These are phyloP conservation scores for Morus bassanus DNA, from an alignment of 2,797 vertebrate genomes.

Conservation along the genomic window DNA sequence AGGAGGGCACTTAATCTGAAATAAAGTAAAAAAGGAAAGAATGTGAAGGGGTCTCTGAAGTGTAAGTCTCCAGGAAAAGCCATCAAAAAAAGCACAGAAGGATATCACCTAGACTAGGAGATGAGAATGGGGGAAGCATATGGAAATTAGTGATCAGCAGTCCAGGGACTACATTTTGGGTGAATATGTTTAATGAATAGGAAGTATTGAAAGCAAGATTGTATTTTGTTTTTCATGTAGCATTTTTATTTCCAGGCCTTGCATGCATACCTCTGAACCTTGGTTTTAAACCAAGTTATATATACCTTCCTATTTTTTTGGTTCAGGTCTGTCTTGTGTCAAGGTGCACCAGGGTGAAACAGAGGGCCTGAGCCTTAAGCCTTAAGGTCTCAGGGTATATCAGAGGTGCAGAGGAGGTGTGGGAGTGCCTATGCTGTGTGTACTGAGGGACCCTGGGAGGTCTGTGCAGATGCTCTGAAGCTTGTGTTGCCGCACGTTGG, in stretches of 20 bases:
- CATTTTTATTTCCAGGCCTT: background rate
- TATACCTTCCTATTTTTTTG: constrained; percentile 10
- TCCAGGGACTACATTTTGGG: background rate
- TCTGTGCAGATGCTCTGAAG: background rate
- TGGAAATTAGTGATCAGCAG: background rate
- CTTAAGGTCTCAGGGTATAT: background rate
- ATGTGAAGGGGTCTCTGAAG: background rate
- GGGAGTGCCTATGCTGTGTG: background rate
- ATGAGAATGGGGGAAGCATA: background rate
- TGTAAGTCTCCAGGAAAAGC: background rate
- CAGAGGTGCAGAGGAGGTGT: background rate
- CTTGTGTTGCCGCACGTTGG: background rate
- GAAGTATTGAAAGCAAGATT: background rate
- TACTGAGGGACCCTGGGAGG: background rate
- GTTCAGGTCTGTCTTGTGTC: background rate
- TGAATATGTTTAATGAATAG: background rate
- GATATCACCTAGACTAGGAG: background rate
- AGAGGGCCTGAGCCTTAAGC: background rate
- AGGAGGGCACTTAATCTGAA: background rate
- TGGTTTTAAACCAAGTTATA: constrained; percentile 22
- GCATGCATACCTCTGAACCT: background rate
- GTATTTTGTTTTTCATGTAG: background rate
- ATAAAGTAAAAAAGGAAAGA: background rate
- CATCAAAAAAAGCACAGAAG: background rate
- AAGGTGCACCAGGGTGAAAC: background rate